These are phyloP conservation scores for Euura lappo DNA, from an alignment of 1,140 invertebrate species.

Conservation along the genomic window DNA sequence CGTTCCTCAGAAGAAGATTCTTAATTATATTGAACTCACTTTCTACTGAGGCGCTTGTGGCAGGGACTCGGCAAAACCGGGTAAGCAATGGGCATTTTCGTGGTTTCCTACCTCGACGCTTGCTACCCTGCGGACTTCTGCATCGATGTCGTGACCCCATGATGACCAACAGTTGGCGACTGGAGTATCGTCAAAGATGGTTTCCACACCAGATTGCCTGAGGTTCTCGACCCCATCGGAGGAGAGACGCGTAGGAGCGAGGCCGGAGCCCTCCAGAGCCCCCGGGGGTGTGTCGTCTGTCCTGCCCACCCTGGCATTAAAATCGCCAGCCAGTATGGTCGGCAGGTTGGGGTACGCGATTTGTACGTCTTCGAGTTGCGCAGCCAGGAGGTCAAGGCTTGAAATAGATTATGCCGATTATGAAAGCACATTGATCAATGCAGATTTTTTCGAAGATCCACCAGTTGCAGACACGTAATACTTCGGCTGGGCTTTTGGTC, in stretches of 20 bases:
- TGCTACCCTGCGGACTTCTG: not conserved
- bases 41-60: constrained; percentile 23
- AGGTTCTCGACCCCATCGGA: not conserved
- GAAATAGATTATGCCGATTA: too few species aligned
- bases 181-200: constrained; percentile 1
- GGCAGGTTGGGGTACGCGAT: too few species aligned
- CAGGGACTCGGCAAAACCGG: constrained; percentile 16
- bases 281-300: too few species aligned
- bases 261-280: not conserved
- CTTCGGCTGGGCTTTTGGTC: too few species aligned
- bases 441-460: too few species aligned
- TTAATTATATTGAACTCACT: constrained; percentile 18
- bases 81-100: constrained; percentile 10
- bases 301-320: too few species aligned
- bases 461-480: too few species aligned
- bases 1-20: not conserved
- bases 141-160: not conserved
- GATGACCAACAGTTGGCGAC: not conserved
- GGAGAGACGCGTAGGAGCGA: not conserved
- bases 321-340: too few species aligned
- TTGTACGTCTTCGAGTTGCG: too few species aligned
- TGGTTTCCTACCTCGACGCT: constrained; percentile 11
- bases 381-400: too few species aligned
- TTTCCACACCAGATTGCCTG: not conserved
- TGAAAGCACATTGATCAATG: too few species aligned